Percentiles rank a stretch among this genome's conserved stretches.
Conservation (phyloP, 2,888 invertebrate species). For the Acrobasis consociella region DNA sequence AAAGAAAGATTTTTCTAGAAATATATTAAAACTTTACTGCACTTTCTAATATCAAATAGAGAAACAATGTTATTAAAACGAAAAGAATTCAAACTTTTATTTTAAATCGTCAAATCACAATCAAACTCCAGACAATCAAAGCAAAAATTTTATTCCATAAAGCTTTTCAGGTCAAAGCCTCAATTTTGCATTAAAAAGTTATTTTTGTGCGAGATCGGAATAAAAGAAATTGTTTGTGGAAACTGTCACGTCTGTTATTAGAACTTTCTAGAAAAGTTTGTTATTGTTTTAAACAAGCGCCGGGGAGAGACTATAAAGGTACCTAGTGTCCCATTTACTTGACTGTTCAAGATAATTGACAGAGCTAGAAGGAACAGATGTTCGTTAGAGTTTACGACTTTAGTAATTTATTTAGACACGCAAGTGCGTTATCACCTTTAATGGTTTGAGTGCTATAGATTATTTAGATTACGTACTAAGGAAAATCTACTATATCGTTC, state of each 20-base stretch:
- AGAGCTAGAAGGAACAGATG: background rate
- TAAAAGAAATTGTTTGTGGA: slow-evolving; percentile 18
- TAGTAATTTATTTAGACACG: background rate
- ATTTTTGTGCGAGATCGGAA: slow-evolving; percentile 12
- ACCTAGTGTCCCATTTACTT: background rate
- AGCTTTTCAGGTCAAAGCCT: background rate
- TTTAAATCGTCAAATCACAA: background rate
- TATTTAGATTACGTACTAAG: background rate
- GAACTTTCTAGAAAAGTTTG: slow-evolving; percentile 13
- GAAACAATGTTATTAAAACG: background rate
- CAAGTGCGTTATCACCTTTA: background rate
- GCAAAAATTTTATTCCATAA: background rate
- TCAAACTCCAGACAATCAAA: background rate
- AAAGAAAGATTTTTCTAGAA: too few species aligned
- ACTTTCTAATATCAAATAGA: too few species aligned
- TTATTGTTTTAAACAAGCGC: slow-evolving; percentile 22
- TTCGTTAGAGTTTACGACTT: background rate
- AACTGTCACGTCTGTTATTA: slow-evolving; percentile 12
- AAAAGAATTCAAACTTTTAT: background rate
- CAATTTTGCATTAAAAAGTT: slow-evolving; percentile 10
- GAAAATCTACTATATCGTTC: too few species aligned
- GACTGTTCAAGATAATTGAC: background rate
- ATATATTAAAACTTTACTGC: too few species aligned
- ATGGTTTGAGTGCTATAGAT: background rate
- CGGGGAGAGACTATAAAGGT: background rate